Evolutionary conservation across 2,888 invertebrate genomes (phyloP).

Genomic region (Rhagophthalmus giganteus): DNA sequence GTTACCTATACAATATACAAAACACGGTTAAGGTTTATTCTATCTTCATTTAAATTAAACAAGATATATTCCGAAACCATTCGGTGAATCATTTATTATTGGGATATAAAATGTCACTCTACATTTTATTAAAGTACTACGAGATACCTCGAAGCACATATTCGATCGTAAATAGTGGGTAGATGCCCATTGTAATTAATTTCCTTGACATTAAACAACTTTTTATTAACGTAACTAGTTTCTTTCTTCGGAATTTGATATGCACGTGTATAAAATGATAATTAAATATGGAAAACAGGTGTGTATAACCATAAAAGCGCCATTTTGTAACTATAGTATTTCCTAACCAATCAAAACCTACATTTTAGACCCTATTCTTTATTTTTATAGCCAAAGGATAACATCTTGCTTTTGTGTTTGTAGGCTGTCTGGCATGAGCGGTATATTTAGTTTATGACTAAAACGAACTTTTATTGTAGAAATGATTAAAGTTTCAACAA

Average conservation of each 20-base stretch:
- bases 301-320: slow-evolving; percentile 22
- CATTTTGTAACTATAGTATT: slow-evolving; percentile 19
- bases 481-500: background rate
- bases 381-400: slow-evolving; percentile 20
- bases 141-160: too few species aligned
- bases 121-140: too few species aligned
- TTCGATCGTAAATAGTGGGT: too few species aligned
- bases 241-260: slow-evolving; percentile 6
- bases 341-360: slow-evolving; percentile 16
- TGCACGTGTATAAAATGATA: slow-evolving; percentile 15
- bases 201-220: background rate
- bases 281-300: slow-evolving; percentile 19
- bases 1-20: too few species aligned
- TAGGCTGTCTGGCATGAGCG: background rate
- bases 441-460: background rate
- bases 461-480: too few species aligned
- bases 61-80: too few species aligned
- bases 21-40: too few species aligned
- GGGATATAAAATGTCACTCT: too few species aligned
- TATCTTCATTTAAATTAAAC: too few species aligned
- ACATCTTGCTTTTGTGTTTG: slow-evolving; percentile 16
- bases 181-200: too few species aligned
- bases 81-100: too few species aligned
- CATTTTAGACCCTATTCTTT: slow-evolving; percentile 17
- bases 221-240: slow-evolving; percentile 4